phyloP scores from a whole-genome alignment of 2,113 vertebrate species.

The Equus quagga region DNA sequence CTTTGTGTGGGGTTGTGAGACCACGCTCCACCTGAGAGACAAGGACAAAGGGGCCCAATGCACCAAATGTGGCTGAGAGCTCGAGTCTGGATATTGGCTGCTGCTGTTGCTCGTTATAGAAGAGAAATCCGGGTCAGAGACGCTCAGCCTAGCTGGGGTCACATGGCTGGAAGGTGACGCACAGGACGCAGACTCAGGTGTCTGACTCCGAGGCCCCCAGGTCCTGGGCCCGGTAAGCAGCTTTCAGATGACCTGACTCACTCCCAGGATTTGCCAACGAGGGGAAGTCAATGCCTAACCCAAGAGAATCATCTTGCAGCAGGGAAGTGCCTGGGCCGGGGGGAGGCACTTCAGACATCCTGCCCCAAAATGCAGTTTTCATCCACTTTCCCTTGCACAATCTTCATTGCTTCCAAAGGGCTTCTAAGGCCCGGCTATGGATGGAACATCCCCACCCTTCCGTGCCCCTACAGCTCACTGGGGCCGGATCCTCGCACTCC shows the following conservation, averaged over 20 bases:
- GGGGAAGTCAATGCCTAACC: neutral
- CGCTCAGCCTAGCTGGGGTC: neutral
- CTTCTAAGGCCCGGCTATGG: accelerated
- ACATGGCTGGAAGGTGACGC: accelerated
- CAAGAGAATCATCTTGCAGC: neutral
- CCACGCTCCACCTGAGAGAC: neutral
- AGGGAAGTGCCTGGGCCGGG: neutral
- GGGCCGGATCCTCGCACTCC: neutral
- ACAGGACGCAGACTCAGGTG: neutral
- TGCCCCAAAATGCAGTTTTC: neutral
- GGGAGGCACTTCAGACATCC: neutral
- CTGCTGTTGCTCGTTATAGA: neutral
- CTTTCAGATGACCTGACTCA: neutral
- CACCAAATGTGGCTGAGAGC: neutral
- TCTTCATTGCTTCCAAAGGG: neutral
- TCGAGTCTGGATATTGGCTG: accelerated
- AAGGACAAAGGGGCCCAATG: neutral
- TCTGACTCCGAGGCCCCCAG: neutral
- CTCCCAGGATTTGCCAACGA: neutral
- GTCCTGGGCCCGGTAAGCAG: neutral
- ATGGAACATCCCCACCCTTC: accelerated
- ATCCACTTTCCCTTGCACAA: neutral
- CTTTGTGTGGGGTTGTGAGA: accelerated
- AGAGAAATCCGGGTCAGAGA: neutral
- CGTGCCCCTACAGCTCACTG: accelerated